Conservation (phyloP, 2,113 vertebrate genomes). For the Zosterops hypoxanthus region DNA sequence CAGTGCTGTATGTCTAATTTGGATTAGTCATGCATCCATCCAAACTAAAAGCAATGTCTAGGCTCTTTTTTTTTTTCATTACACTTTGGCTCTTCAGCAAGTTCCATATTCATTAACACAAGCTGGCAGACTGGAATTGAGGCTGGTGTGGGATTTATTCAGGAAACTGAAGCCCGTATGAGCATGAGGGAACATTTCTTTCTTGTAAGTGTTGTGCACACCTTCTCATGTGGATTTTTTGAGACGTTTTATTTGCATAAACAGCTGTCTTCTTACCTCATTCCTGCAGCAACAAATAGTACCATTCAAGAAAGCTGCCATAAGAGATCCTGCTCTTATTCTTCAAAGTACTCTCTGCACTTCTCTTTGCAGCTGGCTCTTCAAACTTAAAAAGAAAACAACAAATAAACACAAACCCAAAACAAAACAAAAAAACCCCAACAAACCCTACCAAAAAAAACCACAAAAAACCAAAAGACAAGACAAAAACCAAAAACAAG, state of each 20-base stretch:
- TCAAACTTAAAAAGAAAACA: neutral
- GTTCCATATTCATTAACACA: constrained; percentile 63
- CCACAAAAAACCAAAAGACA: no score
- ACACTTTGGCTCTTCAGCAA: neutral
- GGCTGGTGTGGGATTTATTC: constrained; percentile 33
- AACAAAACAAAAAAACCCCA: neutral
- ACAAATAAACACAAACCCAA: no score
- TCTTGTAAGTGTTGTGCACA: constrained; percentile 52
- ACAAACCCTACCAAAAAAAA: neutral
- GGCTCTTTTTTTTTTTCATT: neutral
- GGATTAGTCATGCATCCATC: constrained; percentile 41
- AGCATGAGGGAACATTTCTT: constrained; percentile 58
- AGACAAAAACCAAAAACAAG: neutral
- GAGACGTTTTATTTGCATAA: constrained; percentile 69
- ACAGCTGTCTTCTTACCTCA: constrained; percentile 62
- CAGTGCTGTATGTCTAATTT: constrained; percentile 44
- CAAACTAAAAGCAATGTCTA: constrained; percentile 38
- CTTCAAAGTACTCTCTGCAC: neutral
- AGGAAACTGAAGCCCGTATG: neutral
- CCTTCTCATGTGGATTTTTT: constrained; percentile 69
- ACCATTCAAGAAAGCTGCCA: constrained; percentile 22
- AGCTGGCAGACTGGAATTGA: constrained; percentile 37
- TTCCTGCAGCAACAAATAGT: constrained; percentile 37
- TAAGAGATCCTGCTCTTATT: constrained; percentile 36
- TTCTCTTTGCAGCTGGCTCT: constrained; percentile 7